Base-by-base conservation (phyloP, 2,113 vertebrate genomes). In the Myotis davidii region DNA sequence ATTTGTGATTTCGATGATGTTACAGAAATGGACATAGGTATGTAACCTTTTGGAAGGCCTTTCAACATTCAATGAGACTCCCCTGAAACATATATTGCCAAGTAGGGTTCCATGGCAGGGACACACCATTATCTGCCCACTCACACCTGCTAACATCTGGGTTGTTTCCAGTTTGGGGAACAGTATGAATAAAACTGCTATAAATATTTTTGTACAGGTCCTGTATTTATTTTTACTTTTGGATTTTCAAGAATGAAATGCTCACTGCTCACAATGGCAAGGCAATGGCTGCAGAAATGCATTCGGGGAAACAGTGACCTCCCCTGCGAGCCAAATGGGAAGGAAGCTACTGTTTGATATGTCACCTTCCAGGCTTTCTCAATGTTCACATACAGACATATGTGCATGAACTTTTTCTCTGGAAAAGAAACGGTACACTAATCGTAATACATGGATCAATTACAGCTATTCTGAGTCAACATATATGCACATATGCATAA, bases 301-400 rank as follows among this genome's bases (percentile, higher is more conserved):
- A n/a, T 1, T 59, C 13, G 3, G 54, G 39, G 12, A 42, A 72
- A 59, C 6, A 73, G 32, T 9, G 45, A 21, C 25, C n/a, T 5
- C 42, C 2, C 0, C 7, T 34, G 12, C 0, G 2, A 50, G n/a
- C 13, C 69, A 2, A 21, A 54, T 1, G 12, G 0, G 27, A 52
- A 70, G 29, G 34, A 59, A 74, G 23, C 21, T 11, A 42, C 32
- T 16, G 37, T 42, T 3, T 5, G 17, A 52, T 9, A 14, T 20
- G 21, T 14, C 9, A 5, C 4, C 54, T 72, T 25, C 37, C 8
- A 11, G 1, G 42, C 9, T 6, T 21, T 32, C 52, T 59, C 25
- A 9, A 3, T 3, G 39, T 6, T 70, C 32, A 2, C 3, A 42
- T 0, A 16, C 2, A 74, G 9, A 48, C 23, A 11, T 20, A 13